A percentile compares a stretch with the other conserved stretches of the same genome.
These are phyloP conservation scores for Apis dorsata DNA, from an alignment of 1,140 invertebrate species.

Conservation along the genomic window DNA sequence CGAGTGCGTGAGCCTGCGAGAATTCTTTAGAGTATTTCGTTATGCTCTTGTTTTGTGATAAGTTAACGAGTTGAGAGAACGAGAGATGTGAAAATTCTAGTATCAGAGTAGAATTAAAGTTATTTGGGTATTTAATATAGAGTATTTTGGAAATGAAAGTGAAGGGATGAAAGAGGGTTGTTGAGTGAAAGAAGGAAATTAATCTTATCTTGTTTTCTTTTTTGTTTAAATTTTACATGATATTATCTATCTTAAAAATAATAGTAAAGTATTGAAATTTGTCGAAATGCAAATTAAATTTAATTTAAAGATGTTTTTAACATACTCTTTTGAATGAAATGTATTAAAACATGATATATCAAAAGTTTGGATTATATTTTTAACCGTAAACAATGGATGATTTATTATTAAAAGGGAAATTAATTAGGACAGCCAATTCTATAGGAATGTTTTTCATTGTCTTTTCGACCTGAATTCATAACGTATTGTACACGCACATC, in stretches of 20 bases:
- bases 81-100: background rate
- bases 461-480: background rate
- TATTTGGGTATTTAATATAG: no score
- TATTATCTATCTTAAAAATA: no score
- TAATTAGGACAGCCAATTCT: background rate
- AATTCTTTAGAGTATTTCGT: constrained; percentile 5
- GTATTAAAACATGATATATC: no score
- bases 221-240: no score
- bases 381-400: background rate
- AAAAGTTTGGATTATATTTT: background rate
- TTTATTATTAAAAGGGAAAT: background rate
- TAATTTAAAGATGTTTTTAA: no score
- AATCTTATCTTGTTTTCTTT: no score
- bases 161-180: background rate
- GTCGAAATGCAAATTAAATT: no score
- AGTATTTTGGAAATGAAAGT: background rate
- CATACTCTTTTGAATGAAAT: no score
- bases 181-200: background rate
- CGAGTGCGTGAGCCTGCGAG: background rate
- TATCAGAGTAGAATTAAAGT: no score
- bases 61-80: background rate
- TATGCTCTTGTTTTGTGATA: background rate
- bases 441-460: background rate
- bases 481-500: background rate
- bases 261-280: no score